Percentiles rank a stretch among this genome's conserved stretches.
phyloP scores from a whole-genome alignment of 2,888 invertebrate genomes.

The Cheilosia vernalis region DNA sequence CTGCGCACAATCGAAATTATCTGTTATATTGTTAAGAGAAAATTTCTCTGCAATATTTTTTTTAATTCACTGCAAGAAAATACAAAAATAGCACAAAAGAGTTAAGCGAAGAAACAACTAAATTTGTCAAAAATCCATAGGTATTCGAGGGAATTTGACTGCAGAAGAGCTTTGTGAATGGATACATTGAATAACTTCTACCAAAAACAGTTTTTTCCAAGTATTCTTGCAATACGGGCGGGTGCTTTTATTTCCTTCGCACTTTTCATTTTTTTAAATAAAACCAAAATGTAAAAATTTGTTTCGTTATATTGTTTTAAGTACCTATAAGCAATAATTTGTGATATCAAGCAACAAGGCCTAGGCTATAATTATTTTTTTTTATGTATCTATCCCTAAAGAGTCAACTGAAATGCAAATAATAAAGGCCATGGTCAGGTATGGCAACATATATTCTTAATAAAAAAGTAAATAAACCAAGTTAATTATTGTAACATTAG shows the following conservation, averaged over 20 bases:
- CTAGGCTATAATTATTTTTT: conserved; percentile 33
- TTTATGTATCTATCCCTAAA: conserved; percentile 20
- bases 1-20: conserved; percentile 23
- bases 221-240: conserved; percentile 10
- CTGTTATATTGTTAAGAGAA: conserved; percentile 46
- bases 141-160: conserved; percentile 48
- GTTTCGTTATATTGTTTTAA: neutral
- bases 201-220: conserved; percentile 28
- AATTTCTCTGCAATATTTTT: conserved; percentile 17
- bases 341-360: conserved; percentile 34
- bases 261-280: conserved; percentile 1
- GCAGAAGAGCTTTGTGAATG: conserved; percentile 38
- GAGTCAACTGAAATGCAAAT: conserved; percentile 39
- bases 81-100: conserved; percentile 58
- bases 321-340: conserved; percentile 16
- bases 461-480: conserved; percentile 16
- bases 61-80: conserved; percentile 1
- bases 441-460: conserved; percentile 15
- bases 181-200: conserved; percentile 31
- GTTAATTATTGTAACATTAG: neutral
- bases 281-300: neutral
- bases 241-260: neutral
- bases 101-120: conserved; percentile 4
- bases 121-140: conserved; percentile 53
- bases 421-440: conserved; percentile 40